These are phyloP conservation scores for Stomatorhinus walkeri DNA, from an alignment of 2,797 vertebrate species.

Conservation along the genomic window DNA sequence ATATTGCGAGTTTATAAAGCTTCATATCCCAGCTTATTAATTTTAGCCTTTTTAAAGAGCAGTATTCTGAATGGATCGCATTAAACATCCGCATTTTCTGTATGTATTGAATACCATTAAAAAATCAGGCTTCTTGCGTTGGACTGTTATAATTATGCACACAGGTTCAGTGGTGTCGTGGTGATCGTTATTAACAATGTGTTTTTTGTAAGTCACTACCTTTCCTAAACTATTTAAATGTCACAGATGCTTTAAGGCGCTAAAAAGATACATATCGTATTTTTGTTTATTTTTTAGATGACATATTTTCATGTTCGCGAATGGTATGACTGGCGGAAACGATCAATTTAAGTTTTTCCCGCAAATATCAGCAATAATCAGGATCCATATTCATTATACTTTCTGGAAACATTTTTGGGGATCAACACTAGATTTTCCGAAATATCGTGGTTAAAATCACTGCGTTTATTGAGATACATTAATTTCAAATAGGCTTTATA, in stretches of 20 bases:
- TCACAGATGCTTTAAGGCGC: neutral
- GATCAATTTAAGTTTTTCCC: neutral
- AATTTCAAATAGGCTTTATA: constrained; percentile 20
- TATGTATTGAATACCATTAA: neutral
- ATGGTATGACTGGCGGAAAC: neutral
- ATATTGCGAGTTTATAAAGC: constrained; percentile 36
- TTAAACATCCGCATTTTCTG: neutral
- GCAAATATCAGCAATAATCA: neutral
- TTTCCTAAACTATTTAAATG: neutral
- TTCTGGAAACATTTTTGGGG: neutral
- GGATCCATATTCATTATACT: neutral
- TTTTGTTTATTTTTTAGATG: neutral
- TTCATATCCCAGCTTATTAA: constrained; percentile 28
- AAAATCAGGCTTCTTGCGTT: neutral
- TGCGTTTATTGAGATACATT: neutral
- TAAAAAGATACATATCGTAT: neutral
- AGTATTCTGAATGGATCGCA: neutral
- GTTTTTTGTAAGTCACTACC: neutral
- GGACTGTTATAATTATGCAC: neutral
- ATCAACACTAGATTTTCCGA: neutral
- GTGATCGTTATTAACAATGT: neutral
- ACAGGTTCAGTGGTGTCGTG: neutral
- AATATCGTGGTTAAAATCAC: neutral
- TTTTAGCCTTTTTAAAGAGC: neutral
- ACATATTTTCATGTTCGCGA: neutral